Evolutionary conservation across 2,113 vertebrate species (phyloP), one percentile per base, ranked within the genome.

Genomic region (Manacus vitellinus): DNA sequence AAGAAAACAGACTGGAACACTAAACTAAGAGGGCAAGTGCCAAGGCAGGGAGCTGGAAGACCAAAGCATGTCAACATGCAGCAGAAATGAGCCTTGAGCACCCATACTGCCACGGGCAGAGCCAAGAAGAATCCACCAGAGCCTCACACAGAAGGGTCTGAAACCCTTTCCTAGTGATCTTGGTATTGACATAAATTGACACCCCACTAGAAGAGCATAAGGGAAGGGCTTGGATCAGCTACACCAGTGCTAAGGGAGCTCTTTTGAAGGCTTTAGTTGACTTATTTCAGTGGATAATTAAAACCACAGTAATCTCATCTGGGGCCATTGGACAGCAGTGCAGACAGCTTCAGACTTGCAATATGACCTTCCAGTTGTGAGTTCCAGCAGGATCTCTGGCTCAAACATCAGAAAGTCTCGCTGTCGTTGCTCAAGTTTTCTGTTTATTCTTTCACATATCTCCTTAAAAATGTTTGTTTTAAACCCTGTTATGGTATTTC

Each of bases 401-500:
- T 81, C 49, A 47, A 18, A 61, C 39, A 68, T 91, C 70, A 89
- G 59, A 76, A 52, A 62, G 22, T 46, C 35, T 66, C 1, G 2
- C 20, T 74, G 5, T 46, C 62, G 3, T 73, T 75, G 74, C 71
- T 81, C 61, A 41, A 16, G 44, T 63, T 74, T 92, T 93, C 79
- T 95, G 66, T 94, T 91, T 94, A 72, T 79, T 76, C 82, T 82
- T 86, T 82, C 65, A 85, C 12, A 18, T 94, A 68, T 44, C 54
- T 62, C 73, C 28, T 59, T 24, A 3, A 28, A 89, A 76, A 82
- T 89, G 30, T 95, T 95, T 94, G 31, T n/a, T 93, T 90, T 74
- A 61, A 59, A 23, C 83, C 37, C 51, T 74, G 61, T 47, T 76
- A 56, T 28, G 9, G 41, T 65, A 41, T 78, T 81, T 67, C 63